Base-by-base conservation (phyloP, 2,797 vertebrate genomes). In the Spea hammondii region DNA sequence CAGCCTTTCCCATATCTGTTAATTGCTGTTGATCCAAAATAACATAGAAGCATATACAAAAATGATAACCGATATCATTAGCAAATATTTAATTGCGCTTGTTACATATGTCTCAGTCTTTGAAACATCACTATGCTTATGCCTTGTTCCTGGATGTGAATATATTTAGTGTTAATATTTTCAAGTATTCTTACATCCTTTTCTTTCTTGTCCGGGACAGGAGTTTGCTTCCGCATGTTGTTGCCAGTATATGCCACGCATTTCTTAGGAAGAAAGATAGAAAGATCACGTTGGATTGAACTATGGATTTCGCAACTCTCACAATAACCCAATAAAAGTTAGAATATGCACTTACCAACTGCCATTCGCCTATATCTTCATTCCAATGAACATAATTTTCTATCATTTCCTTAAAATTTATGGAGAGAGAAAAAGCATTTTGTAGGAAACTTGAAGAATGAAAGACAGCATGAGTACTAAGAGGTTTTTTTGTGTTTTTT, bases 351-450 rank as follows among this genome's bases (percentile, higher is more conserved):
- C 95, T 92, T 87, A 99, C 97, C 92, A 99, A 87, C 85, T 99
- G 98, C 98, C 98, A 99, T 73, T 99, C 98, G 78, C 98, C 98
- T 77, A 99, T 98, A 86, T 99, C 98, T 88, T 99, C 98, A n/a
- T 99, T 99, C 97, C 98, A 99, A 84, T 99, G 96, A 62, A 99
- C 97, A 0, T 99, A 98, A 85, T 99, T 97, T 86, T 99, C 97
- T 79, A 99, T 98, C 97, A 99, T 99, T 87, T 98, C 97, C 97
- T 99, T 85, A 55, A 79, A 66, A 11, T 55, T 32, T 8, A 77
- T 9, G 46, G 8, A 59, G 45, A 59, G 45, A 62, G n/a, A 62
- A 17, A 32, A 12, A 62, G 32, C 9, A 59, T 13, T 32, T 32
- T 32, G 32, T 32, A 32, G 32, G 32, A 32, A 32, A 32, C 32